These are phyloP conservation scores for Oreochromis aureus DNA, from an alignment of 2,113 vertebrate species.

Conservation along the genomic window DNA sequence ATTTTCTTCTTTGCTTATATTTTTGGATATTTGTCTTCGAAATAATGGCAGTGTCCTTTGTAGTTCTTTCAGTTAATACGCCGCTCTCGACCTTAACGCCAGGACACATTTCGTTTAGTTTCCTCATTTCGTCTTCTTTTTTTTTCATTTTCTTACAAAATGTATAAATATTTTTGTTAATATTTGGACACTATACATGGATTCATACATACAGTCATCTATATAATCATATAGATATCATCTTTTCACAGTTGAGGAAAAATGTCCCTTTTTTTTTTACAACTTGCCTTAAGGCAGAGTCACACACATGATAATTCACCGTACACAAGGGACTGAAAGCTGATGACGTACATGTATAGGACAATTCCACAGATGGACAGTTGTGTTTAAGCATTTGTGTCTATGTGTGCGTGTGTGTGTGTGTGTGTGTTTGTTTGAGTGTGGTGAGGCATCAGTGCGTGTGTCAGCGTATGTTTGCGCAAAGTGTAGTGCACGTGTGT, in stretches of 20 bases:
- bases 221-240: conserved; percentile 70
- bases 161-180: conserved; percentile 78
- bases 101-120: conserved; percentile 61
- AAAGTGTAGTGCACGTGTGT: conserved; percentile 51
- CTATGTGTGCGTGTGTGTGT: conserved; percentile 2
- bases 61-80: conserved; percentile 61
- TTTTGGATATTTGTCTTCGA: conserved; percentile 57
- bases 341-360: conserved; percentile 79
- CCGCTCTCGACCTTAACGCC: conserved; percentile 37
- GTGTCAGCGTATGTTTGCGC: conserved; percentile 12
- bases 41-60: conserved; percentile 94
- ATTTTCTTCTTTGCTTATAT: conserved; percentile 83
- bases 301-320: conserved; percentile 72
- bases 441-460: conserved; percentile 19
- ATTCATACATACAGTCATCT: conserved; percentile 75
- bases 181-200: conserved; percentile 77
- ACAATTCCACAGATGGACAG: conserved; percentile 82
- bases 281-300: conserved; percentile 66
- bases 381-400: conserved; percentile 41
- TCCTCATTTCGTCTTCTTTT: conserved; percentile 47
- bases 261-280: conserved; percentile 79
- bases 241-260: conserved; percentile 79
- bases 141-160: conserved; percentile 62
- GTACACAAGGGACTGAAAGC: conserved; percentile 73
- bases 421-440: conserved; percentile 35